A percentile compares a stretch with the other conserved stretches of the same genome.
Conservation (phyloP, 2,888 invertebrate genomes). For the Lottia scabra region DNA sequence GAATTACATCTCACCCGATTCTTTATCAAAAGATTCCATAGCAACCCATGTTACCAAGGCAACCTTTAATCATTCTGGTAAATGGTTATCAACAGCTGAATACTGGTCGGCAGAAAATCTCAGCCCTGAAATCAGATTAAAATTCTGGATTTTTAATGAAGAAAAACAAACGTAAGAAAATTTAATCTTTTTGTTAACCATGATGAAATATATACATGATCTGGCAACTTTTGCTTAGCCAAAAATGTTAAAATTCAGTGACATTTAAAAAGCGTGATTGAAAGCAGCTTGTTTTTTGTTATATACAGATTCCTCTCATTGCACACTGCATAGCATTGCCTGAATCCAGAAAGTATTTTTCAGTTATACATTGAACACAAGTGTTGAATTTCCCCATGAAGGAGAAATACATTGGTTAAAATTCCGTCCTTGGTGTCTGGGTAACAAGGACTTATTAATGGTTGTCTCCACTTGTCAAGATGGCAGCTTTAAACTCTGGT, state of each 20-base stretch:
- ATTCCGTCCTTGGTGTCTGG: conserved; percentile 73
- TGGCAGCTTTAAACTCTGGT: conserved; percentile 80
- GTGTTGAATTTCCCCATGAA: conserved; percentile 80
- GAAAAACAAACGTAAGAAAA: conserved; percentile 74
- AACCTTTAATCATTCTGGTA: conserved; percentile 77
- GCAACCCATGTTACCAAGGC: conserved; percentile 77
- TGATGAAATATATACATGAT: no score
- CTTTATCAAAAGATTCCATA: conserved; percentile 72
- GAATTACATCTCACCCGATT: conserved; percentile 79
- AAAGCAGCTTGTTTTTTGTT: no score
- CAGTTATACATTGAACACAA: conserved; percentile 80
- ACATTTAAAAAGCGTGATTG: no score
- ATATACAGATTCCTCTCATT: no score
- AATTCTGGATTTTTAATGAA: conserved; percentile 80
- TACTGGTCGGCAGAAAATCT: conserved; percentile 73
- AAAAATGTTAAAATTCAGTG: no score
- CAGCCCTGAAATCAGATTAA: conserved; percentile 77
- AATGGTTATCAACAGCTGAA: conserved; percentile 80
- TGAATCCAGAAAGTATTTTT: no score
- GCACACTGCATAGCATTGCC: no score
- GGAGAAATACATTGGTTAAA: conserved; percentile 74
- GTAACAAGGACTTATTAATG: conserved; percentile 50
- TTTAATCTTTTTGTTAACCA: no score
- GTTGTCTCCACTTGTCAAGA: conserved; percentile 79
- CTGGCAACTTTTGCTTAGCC: no score